phyloP scores from a whole-genome alignment of 2,888 invertebrate species.

The Leucania comma region DNA sequence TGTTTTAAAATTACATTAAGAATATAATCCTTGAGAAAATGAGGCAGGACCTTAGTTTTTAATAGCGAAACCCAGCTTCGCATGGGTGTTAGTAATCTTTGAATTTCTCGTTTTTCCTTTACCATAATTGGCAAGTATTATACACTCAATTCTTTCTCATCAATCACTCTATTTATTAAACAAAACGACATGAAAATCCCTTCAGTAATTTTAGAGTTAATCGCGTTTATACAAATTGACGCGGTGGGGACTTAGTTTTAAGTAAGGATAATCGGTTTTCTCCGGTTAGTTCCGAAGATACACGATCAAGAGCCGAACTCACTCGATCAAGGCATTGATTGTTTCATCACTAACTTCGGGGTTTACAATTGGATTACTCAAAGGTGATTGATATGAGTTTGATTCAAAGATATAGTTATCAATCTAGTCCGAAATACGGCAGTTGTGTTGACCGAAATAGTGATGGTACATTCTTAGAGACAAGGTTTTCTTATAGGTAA shows the following conservation, averaged over 20 bases:
- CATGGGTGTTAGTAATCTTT: too few relatives aligned
- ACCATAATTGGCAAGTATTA: too few relatives aligned
- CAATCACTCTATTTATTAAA: too few relatives aligned
- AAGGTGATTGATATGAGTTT: background rate
- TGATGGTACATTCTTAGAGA: background rate
- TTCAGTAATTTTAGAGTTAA: too few relatives aligned
- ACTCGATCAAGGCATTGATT: too few relatives aligned
- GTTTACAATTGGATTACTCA: constrained; percentile 10
- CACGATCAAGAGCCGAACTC: background rate
- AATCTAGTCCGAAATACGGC: background rate
- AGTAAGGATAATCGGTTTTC: too few relatives aligned
- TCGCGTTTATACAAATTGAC: too few relatives aligned
- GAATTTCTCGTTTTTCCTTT: too few relatives aligned
- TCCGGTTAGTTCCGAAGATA: background rate
- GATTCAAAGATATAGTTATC: constrained; percentile 2
- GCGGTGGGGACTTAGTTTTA: too few relatives aligned
- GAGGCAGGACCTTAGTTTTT: background rate
- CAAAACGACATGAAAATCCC: too few relatives aligned
- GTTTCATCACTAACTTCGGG: constrained; percentile 15
- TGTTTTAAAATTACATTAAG: background rate
- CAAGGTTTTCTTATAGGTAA: constrained; percentile 12
- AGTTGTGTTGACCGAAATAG: background rate
- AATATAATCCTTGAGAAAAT: background rate
- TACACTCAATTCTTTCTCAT: too few relatives aligned
- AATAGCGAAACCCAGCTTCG: too few relatives aligned